Percentiles rank a stretch among this genome's conserved stretches.
Evolutionary conservation across 2,888 invertebrate genomes (phyloP).

Genomic region (Aethes cnicana): DNA sequence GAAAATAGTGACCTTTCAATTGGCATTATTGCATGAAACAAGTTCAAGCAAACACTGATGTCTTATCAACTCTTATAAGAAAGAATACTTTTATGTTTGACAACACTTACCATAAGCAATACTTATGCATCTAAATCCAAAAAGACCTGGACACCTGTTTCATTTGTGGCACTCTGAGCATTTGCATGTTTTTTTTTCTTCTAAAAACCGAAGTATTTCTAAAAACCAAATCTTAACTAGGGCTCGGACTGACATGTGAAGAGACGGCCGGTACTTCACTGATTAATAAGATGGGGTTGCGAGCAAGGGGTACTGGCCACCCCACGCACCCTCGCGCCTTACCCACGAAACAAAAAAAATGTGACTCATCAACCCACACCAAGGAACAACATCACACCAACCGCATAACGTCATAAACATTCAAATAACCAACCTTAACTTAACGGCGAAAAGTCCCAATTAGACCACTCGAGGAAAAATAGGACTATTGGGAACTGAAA

Average conservation of each 20-base stretch:
- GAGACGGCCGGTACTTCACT: conserved; percentile 80
- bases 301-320: conserved; percentile 75
- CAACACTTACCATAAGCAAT: no score
- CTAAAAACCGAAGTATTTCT: no score
- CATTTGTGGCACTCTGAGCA: no score
- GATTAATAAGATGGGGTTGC: conserved; percentile 83
- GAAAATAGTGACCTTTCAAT: no score
- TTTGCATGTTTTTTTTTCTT: no score
- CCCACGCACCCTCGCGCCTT: conserved; percentile 78
- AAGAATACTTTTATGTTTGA: no score
- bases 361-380: conserved; percentile 83
- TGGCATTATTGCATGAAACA: no score
- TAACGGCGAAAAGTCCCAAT: conserved; percentile 58
- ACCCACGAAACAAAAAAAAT: conserved; percentile 83
- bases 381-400: conserved; percentile 62
- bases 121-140: no score
- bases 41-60: no score
- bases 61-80: no score
- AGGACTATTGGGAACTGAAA: conserved; percentile 62
- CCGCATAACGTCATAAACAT: conserved; percentile 55
- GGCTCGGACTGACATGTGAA: conserved; percentile 77
- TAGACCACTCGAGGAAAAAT: conserved; percentile 42
- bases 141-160: no score
- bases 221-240: conserved; percentile 62
- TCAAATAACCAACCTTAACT: conserved; percentile 66